Evolutionary conservation across 2,888 invertebrate genomes (phyloP), one percentile per base, ranked within the genome.

Genomic region (Odontothrips loti): DNA sequence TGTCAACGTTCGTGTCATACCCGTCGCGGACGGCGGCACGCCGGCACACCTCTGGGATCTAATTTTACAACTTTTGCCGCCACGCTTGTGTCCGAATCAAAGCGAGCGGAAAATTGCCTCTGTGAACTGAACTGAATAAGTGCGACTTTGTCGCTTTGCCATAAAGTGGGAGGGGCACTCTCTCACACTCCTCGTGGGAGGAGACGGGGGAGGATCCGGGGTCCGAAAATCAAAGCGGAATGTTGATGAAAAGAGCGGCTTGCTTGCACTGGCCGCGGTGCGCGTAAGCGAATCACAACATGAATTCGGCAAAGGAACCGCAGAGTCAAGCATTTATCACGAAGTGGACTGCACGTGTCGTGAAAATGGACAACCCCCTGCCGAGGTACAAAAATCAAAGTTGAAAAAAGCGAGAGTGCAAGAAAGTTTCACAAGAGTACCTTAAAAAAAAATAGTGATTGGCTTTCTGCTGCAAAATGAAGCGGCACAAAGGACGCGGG

Each of bases 91-190:
- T 75, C 9, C 27, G 68, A 9, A 27, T 23, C 27, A n/a, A 75
- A 75, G 68, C 68, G 68, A 75, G 23, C 27, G 68, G 23, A 27
- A 75, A 75, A 75, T 75, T 75, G 27, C 23, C 27, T 23, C 58
- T 17, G 34, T 43, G 68, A 23, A 27, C 27, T 9, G 68, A 27
- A 23, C 68, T 27, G 68, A 23, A 27, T 75, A 75, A 75, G 68
- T 75, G 27, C 27, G 68, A 75, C 68, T 75, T 75, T 75, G 68
- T 75, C 68, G 68, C 68, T 75, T 23, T 23, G 68, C 58, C 58
- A 58, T 58, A 58, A 58, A 68, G 68, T 75, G 27, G 68, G 68
- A 75, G 68, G 68, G 68, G 68, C 68, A 12, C 27, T 15, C n/a
- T n/a, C 17, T 58, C 58, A 43, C 9, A 68, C 68, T 17, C 0